Conservation (phyloP, 2,797 vertebrate genomes). For the Microctenopoma stevenorrisi region DNA sequence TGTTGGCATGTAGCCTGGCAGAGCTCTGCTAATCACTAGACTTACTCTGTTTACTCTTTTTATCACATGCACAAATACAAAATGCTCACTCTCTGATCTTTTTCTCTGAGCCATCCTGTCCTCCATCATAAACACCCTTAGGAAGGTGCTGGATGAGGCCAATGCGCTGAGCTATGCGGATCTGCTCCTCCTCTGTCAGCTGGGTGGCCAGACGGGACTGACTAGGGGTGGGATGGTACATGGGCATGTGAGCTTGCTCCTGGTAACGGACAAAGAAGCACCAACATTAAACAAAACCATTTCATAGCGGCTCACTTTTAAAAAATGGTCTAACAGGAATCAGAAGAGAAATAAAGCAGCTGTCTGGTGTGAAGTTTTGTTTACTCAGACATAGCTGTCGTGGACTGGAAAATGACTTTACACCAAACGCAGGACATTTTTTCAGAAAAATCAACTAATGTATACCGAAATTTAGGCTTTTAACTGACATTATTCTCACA, state of each 20-base stretch:
- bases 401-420: background rate
- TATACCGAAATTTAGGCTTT: background rate
- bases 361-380: slow-evolving; percentile 5
- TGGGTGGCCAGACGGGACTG: slow-evolving; percentile 89
- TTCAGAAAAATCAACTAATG: background rate
- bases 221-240: slow-evolving; percentile 90
- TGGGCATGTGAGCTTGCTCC: slow-evolving; percentile 86
- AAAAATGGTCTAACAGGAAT: slow-evolving; percentile 3
- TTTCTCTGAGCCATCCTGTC: slow-evolving; percentile 85
- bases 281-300: background rate
- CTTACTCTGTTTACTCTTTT: background rate
- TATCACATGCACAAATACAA: slow-evolving; percentile 4
- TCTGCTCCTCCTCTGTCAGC: slow-evolving; percentile 91
- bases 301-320: background rate
- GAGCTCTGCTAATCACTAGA: background rate
- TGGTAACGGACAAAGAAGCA: slow-evolving; percentile 56
- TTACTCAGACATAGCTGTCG: slow-evolving; percentile 1
- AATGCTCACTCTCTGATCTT: slow-evolving; percentile 88
- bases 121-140: slow-evolving; percentile 86
- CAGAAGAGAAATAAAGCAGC: background rate
- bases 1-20: background rate
- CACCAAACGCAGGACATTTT: background rate
- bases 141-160: slow-evolving; percentile 92
- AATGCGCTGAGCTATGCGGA: slow-evolving; percentile 90
- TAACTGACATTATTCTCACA: background rate